Conservation (phyloP, 2,888 invertebrate species). For the Cancer borealis region DNA sequence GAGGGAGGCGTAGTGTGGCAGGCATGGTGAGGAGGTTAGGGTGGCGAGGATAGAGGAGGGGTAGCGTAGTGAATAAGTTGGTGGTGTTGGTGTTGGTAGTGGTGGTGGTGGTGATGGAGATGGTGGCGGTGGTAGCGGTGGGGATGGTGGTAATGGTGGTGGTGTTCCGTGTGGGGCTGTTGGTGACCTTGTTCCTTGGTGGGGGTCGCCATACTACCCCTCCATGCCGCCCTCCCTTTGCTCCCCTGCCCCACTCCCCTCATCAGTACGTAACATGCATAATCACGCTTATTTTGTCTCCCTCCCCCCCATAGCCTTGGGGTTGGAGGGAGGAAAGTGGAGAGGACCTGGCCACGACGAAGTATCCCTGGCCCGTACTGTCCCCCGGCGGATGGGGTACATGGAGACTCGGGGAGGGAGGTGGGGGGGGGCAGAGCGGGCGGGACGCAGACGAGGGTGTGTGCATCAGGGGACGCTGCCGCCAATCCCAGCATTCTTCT, state of each 20-base stretch:
- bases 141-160: background rate
- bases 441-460: background rate
- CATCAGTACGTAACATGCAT: conserved; percentile 34
- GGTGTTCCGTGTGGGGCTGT: background rate
- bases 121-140: background rate
- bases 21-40: too few relatives aligned
- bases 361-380: background rate
- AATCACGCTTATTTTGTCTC: conserved; percentile 33
- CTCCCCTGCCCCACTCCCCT: background rate
- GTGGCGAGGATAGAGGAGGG: too few relatives aligned
- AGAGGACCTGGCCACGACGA: conserved; percentile 23
- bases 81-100: too few relatives aligned
- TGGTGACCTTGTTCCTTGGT: conserved; percentile 38
- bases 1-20: background rate
- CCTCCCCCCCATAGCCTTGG: conserved; percentile 17
- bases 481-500: background rate
- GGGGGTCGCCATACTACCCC: background rate
- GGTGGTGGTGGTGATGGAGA: background rate
- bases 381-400: conserved; percentile 6
- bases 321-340: background rate
- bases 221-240: background rate
- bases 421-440: too few relatives aligned
- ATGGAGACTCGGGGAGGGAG: background rate
- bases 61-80: too few relatives aligned
- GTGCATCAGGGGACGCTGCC: background rate